A percentile compares a stretch with the other conserved stretches of the same genome.
Evolutionary conservation across 2,888 invertebrate species (phyloP).

Genomic region (Cheilosia impressa): DNA sequence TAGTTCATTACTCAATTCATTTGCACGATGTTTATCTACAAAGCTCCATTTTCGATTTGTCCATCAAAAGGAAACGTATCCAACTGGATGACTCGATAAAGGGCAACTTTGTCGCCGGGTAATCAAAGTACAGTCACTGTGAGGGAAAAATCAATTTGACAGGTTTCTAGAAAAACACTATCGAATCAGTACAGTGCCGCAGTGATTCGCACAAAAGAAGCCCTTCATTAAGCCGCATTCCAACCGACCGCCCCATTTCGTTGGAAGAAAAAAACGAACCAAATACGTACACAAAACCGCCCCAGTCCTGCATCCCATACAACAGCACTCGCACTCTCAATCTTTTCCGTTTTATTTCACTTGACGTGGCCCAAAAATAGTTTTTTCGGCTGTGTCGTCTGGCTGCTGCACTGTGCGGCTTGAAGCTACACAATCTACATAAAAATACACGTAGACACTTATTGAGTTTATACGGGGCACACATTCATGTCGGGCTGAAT

Average conservation of each 20-base stretch:
- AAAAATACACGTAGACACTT: neutral
- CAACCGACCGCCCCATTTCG: neutral
- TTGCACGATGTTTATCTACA: neutral
- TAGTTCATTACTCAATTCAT: too few species aligned
- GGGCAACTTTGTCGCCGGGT: neutral
- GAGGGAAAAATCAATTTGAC: neutral
- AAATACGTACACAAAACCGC: neutral
- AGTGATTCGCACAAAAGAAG: conserved; percentile 8
- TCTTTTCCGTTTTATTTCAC: neutral
- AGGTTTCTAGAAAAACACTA: neutral
- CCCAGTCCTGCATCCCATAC: conserved; percentile 24
- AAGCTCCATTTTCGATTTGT: neutral
- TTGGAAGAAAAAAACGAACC: neutral
- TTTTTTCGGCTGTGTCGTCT: conserved; percentile 29
- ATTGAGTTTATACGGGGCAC: neutral
- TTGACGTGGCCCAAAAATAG: conserved; percentile 35
- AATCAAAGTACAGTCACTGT: neutral
- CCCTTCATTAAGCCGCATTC: conserved; percentile 29
- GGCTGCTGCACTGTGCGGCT: conserved; percentile 19
- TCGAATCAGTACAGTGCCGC: neutral
- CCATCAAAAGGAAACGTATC: neutral
- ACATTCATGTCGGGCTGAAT: neutral
- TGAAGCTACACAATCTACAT: conserved; percentile 17
- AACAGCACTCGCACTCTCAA: neutral
- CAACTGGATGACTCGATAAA: neutral